phyloP scores from a whole-genome alignment of 2,797 vertebrate genomes.

The Channa striata region DNA sequence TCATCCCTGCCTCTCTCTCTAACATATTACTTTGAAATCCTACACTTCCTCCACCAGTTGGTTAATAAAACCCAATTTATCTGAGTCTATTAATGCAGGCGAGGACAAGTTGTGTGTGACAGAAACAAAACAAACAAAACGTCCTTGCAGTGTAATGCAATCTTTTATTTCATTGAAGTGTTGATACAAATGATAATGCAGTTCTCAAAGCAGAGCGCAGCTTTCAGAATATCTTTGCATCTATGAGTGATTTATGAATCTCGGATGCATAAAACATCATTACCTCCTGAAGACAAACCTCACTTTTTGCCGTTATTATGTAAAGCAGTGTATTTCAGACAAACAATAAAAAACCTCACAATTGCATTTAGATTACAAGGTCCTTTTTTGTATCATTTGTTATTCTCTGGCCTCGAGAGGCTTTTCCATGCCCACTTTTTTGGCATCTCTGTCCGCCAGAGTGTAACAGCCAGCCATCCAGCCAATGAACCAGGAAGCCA shows the following conservation, averaged over 20 bases:
- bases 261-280: constrained; percentile 44
- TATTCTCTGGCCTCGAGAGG: constrained; percentile 42
- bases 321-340: constrained; percentile 32
- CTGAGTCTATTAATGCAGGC: constrained; percentile 17
- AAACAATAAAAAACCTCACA: constrained; percentile 32
- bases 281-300: constrained; percentile 40
- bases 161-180: constrained; percentile 20
- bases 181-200: constrained; percentile 44
- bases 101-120: constrained; percentile 22
- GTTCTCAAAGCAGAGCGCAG: constrained; percentile 32
- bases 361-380: constrained; percentile 53
- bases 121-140: constrained; percentile 35
- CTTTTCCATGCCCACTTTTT: constrained; percentile 58
- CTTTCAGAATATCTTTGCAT: constrained; percentile 42
- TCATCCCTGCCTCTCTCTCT: constrained; percentile 5
- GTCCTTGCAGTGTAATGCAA: constrained; percentile 11
- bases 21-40: constrained; percentile 28
- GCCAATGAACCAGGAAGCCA: constrained; percentile 64
- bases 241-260: constrained; percentile 46
- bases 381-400: constrained; percentile 41
- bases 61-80: constrained; percentile 28
- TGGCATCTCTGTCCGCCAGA: constrained; percentile 61
- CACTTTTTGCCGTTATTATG: constrained; percentile 31
- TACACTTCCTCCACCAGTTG: constrained; percentile 7
- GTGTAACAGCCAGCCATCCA: constrained; percentile 66